phyloP scores from a whole-genome alignment of 2,888 invertebrate species.

The Ochropacha duplaris region DNA sequence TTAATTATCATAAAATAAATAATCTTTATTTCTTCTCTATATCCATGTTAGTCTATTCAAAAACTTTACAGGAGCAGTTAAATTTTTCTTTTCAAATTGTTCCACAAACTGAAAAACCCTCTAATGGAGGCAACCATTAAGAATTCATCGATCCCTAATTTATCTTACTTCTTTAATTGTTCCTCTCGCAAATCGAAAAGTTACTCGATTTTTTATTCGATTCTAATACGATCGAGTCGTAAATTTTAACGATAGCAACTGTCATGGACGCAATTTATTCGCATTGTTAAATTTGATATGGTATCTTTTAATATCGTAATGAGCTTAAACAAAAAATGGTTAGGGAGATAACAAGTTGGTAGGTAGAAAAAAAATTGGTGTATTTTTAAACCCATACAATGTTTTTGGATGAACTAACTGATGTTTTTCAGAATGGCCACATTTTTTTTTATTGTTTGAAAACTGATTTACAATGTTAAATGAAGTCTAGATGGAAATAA shows the following conservation, averaged over 20 bases:
- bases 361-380: not conserved
- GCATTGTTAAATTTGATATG: constrained; percentile 25
- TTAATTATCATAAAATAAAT: not conserved
- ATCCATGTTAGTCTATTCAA: constrained; percentile 43
- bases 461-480: too few relatives aligned
- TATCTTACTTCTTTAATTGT: constrained; percentile 75
- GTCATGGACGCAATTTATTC: constrained; percentile 31
- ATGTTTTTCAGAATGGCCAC: too few relatives aligned
- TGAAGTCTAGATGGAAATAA: too few relatives aligned
- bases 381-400: not conserved
- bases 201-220: constrained; percentile 57
- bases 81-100: constrained; percentile 62
- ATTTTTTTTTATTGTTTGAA: too few relatives aligned
- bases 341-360: not conserved
- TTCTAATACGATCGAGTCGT: constrained; percentile 55
- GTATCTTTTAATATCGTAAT: constrained; percentile 12
- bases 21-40: constrained; percentile 29
- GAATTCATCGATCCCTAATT: constrained; percentile 79
- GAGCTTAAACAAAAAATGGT: not conserved
- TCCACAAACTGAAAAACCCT: constrained; percentile 66
- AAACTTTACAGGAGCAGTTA: constrained; percentile 67
- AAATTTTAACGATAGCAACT: constrained; percentile 52
- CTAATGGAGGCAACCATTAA: constrained; percentile 78
- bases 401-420: too few relatives aligned
- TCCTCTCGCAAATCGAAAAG: constrained; percentile 64